These are phyloP conservation scores for Cetonia aurata DNA, from an alignment of 2,888 invertebrate species.

Conservation along the genomic window DNA sequence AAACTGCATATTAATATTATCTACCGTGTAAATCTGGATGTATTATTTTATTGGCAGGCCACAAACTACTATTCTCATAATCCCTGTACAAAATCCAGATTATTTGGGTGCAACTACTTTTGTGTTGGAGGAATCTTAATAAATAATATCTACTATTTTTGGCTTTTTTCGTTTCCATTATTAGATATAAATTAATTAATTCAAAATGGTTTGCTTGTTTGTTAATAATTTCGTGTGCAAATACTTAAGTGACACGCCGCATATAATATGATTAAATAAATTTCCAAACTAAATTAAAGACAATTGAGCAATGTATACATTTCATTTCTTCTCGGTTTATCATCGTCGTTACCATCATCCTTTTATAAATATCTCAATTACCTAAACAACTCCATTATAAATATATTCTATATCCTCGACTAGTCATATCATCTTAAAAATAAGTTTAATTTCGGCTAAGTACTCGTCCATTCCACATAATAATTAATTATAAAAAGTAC, in stretches of 20 bases:
- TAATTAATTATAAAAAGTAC: slow-evolving; percentile 65
- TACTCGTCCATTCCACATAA: slow-evolving; percentile 59
- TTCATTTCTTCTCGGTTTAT: slow-evolving; percentile 47
- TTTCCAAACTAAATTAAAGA: slow-evolving; percentile 54
- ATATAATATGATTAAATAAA: background rate
- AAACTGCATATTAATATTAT: too few relatives aligned
- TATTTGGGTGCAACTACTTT: too few relatives aligned
- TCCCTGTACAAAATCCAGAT: background rate
- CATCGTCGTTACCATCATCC: slow-evolving; percentile 50
- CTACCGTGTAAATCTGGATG: too few relatives aligned
- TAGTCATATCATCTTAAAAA: slow-evolving; percentile 62
- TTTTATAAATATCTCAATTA: slow-evolving; percentile 62
- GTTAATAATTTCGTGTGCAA: too few relatives aligned
- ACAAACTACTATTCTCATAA: background rate
- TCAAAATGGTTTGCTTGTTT: too few relatives aligned
- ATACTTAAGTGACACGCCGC: too few relatives aligned
- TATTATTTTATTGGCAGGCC: too few relatives aligned
- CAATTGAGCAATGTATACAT: slow-evolving; percentile 65
- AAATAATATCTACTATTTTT: too few relatives aligned
- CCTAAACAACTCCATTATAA: slow-evolving; percentile 62
- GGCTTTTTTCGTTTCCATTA: too few relatives aligned
- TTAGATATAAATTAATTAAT: too few relatives aligned
- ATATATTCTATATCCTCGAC: slow-evolving; percentile 58
- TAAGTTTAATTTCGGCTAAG: slow-evolving; percentile 63
- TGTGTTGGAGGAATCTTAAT: too few relatives aligned